A percentile compares a stretch with the other conserved stretches of the same genome.
phyloP scores from a whole-genome alignment of 2,888 invertebrate genomes.

The Linyphia triangularis region DNA sequence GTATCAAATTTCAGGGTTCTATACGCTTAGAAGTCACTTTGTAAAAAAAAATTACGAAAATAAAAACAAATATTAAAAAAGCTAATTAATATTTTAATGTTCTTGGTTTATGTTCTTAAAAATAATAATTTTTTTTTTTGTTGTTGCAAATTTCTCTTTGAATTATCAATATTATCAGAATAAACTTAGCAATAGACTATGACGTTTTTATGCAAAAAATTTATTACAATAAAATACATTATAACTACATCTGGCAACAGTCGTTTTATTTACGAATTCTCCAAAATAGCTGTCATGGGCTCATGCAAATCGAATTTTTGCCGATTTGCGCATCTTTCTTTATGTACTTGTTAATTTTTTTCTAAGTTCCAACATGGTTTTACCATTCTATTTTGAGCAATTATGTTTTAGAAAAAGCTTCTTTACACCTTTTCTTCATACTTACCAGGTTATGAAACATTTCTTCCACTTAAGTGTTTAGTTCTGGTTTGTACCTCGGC shows the following conservation, averaged over 20 bases:
- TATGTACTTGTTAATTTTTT: background rate
- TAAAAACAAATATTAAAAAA: no score
- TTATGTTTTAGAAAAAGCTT: background rate
- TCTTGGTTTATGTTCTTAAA: no score
- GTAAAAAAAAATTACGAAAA: no score
- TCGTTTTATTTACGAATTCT: background rate
- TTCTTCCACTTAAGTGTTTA: background rate
- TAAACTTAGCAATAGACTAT: background rate
- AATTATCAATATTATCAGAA: background rate
- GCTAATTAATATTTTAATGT: no score
- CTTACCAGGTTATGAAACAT: background rate
- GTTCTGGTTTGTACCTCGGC: background rate
- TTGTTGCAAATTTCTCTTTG: no score
- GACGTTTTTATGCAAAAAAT: background rate
- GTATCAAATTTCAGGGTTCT: no score
- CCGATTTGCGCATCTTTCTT: conserved; percentile 3
- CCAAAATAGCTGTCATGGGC: background rate
- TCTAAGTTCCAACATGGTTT: background rate
- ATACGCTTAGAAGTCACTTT: no score
- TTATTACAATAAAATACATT: background rate
- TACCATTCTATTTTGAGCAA: background rate
- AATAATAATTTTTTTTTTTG: no score
- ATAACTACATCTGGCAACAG: background rate
- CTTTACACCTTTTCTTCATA: background rate
- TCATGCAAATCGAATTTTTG: background rate